Percentiles rank a stretch among this genome's conserved stretches.
Conservation (phyloP, 2,797 vertebrate species). For the Eulemur coronatus region DNA sequence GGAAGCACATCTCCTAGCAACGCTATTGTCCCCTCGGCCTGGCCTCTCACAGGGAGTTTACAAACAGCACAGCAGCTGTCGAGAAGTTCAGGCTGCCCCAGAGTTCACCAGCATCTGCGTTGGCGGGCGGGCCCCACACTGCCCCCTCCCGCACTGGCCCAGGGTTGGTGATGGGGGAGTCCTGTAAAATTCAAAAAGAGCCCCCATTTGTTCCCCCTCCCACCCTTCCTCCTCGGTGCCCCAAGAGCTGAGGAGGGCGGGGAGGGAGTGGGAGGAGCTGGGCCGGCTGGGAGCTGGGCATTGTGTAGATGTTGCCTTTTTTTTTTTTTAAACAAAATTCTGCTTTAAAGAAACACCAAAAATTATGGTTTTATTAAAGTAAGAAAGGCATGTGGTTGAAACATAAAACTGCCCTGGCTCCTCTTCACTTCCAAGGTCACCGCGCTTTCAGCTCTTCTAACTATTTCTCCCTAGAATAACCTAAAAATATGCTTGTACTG, state of each 20-base stretch:
- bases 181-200: neutral
- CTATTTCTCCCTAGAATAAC: neutral
- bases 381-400: neutral
- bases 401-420: neutral
- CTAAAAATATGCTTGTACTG: neutral
- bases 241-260: fast-evolving
- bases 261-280: fast-evolving
- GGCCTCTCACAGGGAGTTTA: constrained; percentile 66
- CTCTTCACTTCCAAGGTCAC: neutral
- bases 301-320: neutral
- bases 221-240: neutral
- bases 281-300: neutral
- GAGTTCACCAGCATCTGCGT: neutral
- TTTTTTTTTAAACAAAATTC: neutral
- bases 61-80: constrained; percentile 56
- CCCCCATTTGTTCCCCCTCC: fast-evolving
- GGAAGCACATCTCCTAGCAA: constrained; percentile 88
- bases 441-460: neutral
- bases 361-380: neutral
- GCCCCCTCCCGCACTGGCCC: neutral
- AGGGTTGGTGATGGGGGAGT: neutral
- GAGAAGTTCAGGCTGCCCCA: neutral
- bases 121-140: neutral
- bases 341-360: neutral
- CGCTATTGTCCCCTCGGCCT: constrained; percentile 73